Evolutionary conservation across 2,888 invertebrate genomes (phyloP).

Genomic region (Periphyllus acericola): DNA sequence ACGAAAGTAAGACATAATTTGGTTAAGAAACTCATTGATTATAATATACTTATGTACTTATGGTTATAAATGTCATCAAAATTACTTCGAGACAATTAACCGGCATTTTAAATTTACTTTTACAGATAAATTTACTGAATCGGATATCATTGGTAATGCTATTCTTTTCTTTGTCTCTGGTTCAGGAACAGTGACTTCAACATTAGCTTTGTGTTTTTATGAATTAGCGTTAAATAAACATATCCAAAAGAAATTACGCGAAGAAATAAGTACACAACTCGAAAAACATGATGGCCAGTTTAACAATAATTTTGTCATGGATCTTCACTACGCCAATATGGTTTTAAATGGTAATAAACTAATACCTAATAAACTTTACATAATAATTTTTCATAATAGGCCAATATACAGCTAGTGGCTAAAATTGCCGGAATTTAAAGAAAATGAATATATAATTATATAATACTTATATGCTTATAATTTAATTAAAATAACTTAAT

Average conservation of each 20-base stretch:
- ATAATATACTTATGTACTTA: too few relatives aligned
- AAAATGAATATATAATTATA: too few relatives aligned
- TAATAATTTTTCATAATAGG: too few relatives aligned
- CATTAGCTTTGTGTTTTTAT: slow-evolving; percentile 17
- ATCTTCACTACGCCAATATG: slow-evolving; percentile 17
- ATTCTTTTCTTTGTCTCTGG: slow-evolving; percentile 19
- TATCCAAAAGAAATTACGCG: slow-evolving; percentile 32
- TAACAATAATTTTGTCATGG: slow-evolving; percentile 5
- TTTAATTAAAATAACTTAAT: too few relatives aligned
- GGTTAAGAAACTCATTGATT: too few relatives aligned
- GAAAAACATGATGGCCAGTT: slow-evolving; percentile 9
- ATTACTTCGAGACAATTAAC: too few relatives aligned
- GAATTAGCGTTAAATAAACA: slow-evolving; percentile 33
- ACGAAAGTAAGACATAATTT: slow-evolving; percentile 4
- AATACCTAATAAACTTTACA: too few relatives aligned
- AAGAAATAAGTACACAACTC: not conserved
- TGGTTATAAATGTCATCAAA: too few relatives aligned
- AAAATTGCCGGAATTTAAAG: too few relatives aligned
- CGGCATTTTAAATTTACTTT: not conserved
- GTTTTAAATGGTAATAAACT: slow-evolving; percentile 24
- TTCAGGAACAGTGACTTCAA: slow-evolving; percentile 24
- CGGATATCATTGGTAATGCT: slow-evolving; percentile 29
- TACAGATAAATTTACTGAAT: slow-evolving; percentile 12
- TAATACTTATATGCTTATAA: too few relatives aligned
- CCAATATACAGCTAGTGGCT: too few relatives aligned